Conservation (phyloP, 35 echinoderm and acorn worm genomes). For the Acanthaster planci region DNA sequence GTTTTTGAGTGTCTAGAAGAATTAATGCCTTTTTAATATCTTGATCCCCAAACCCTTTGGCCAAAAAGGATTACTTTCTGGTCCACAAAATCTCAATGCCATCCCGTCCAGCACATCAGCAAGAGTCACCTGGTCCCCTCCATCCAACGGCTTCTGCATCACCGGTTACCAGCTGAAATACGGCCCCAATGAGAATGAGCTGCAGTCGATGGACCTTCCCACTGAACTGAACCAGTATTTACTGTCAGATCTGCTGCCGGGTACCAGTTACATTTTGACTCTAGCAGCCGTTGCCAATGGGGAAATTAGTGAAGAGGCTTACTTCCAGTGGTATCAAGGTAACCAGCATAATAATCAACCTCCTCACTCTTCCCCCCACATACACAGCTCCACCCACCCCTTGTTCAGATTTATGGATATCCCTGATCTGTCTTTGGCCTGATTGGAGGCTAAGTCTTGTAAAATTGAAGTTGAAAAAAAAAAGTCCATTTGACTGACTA, state of each 20-base stretch:
- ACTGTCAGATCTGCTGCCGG: not conserved
- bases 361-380: too few relatives aligned
- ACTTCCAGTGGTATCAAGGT: conserved; percentile 9
- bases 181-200: conserved; percentile 5
- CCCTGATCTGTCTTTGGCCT: too few relatives aligned
- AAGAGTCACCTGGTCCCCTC: conserved; percentile 6
- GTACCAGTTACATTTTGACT: conserved; percentile 4
- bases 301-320: not conserved
- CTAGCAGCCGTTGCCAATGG: not conserved
- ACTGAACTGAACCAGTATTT: not conserved
- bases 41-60: too few relatives aligned
- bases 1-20: not conserved
- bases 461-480: too few relatives aligned
- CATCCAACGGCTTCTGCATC: not conserved
- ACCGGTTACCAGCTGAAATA: conserved; percentile 15
- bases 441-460: too few relatives aligned
- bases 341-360: not conserved
- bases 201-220: not conserved
- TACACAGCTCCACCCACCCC: too few relatives aligned
- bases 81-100: not conserved
- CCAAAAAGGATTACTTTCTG: not conserved
- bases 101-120: not conserved
- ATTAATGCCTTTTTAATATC: not conserved
- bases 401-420: too few relatives aligned
- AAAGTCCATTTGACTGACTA: too few relatives aligned